Base-by-base conservation (phyloP, 2,888 invertebrate species). In the Dastarcus helophoroides region DNA sequence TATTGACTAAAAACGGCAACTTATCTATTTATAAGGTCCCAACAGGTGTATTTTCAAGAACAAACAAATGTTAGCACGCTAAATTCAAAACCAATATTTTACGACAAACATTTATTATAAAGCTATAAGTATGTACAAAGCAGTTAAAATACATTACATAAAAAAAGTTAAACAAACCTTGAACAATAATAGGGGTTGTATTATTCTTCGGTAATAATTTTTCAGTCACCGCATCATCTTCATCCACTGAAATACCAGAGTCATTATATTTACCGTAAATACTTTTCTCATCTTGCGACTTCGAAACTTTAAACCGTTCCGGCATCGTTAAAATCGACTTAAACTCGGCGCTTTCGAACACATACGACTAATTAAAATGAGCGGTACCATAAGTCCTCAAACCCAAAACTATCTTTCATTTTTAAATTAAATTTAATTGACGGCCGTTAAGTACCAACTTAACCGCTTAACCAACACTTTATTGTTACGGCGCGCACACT, bases 251-350 rank as follows among this genome's bases (percentile, higher is more conserved):
- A 31, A 26, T 32, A 13, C 25, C 37, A 9, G 39, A 69, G 53
- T 68, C 70, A 56, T 67, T 68, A 40, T 60, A 71, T 26, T 63
- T 60, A 42, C 51, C 48, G 30, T 37, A 41, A 29, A 49, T 48
- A 37, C 67, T 67, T 36, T 65, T 60, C 19, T 67, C 65, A 44
- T 71, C 71, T 42, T 71, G 70, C 17, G 65, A 66, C 51, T 69
- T 70, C 36, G 71, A 70, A 56, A 72, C 69, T 55, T 70, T 71
- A 52, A 72, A 72, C 23, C 71, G 60, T 55, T 72, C 71, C 38
- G 71, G 67, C 72, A 72, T 72, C 48, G 60, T 65, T 16, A 17
- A 11, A 22, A 11, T 14, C 14, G n/a, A n/a, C n/a, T n/a, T n/a
- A n/a, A n/a, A n/a, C n/a, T n/a, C n/a, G n/a, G n/a, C n/a, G n/a